Evolutionary conservation across 2,113 vertebrate species (phyloP).

Genomic region (Amazona guildingii): DNA sequence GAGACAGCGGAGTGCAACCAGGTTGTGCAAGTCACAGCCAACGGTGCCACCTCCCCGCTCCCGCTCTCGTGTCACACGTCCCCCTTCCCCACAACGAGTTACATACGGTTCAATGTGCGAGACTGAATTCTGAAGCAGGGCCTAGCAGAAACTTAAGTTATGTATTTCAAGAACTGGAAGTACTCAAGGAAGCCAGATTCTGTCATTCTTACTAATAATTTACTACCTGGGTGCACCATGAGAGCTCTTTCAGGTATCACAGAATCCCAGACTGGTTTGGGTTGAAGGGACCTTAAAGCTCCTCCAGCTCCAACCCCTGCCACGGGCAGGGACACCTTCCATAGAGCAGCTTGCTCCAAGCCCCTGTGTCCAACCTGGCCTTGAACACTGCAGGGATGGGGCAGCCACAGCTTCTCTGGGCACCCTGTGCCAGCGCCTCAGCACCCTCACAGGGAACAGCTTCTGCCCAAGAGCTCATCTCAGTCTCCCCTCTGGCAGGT

Average conservation of each 20-base stretch:
- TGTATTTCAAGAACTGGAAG: rapidly evolving
- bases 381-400: too few relatives aligned
- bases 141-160: background rate
- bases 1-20: background rate
- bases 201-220: too few relatives aligned
- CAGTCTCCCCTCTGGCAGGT: background rate
- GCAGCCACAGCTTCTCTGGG: too few relatives aligned
- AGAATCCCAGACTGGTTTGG: background rate
- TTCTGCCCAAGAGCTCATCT: too few relatives aligned
- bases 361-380: too few relatives aligned
- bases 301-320: background rate
- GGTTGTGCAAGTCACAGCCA: background rate
- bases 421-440: too few relatives aligned
- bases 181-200: background rate
- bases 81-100: background rate
- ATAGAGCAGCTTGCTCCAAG: background rate
- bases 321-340: background rate
- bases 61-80: background rate
- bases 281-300: background rate
- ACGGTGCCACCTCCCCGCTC: background rate
- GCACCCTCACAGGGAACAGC: too few relatives aligned
- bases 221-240: background rate
- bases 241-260: background rate
- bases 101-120: background rate
- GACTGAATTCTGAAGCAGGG: background rate